Evolutionary conservation across 2,113 vertebrate genomes (phyloP), one percentile per base, ranked within the genome.

Genomic region (Gopherus flavomarginatus): DNA sequence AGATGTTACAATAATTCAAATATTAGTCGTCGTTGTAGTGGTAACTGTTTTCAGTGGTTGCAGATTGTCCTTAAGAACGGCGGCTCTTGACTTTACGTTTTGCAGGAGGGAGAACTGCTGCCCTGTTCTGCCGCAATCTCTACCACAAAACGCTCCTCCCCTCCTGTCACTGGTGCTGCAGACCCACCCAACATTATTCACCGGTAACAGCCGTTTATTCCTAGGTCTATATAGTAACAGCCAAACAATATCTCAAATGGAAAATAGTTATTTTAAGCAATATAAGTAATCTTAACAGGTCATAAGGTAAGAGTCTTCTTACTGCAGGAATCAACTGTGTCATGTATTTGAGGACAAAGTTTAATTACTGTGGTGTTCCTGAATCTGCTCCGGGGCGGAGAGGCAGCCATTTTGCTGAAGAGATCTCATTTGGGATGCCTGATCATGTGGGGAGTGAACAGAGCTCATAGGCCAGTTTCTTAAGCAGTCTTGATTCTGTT

Each of bases 161-260:
- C 57, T 19, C 5, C 54, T 90, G 6, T 42, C 5, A 5, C 1
- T 0, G 0, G 0, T 4, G 1, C 11, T 22, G 26, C 69, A 81
- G 77, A 13, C 10, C 17, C 54, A 1, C 62, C 0, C 1, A 35
- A 81, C 3, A 0, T 21, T 72, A 1, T 24, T 84, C 1, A 21
- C 69, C 3, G 87, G 82, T 89, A 12, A 9, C 35, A 3, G 54
- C 50, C 29, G 1, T 80, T 75, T 80, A 47, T 81, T 81, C 5
- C 1, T 22, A 44, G 57, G 5, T 27, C 11, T 11, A 0, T 22
- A 22, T 0, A 0, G 92, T 4, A 80, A 42, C 3, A 19, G 21
- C 5, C 0, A 6, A 0, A 1, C 1, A 0, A 9, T 49, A 4
- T 4, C 4, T 0, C 13, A 4, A 12, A 21, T 85, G 75, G 0